These are phyloP conservation scores for Macrosteles quadrilineatus DNA, from an alignment of 1,140 invertebrate genomes.

Conservation along the genomic window DNA sequence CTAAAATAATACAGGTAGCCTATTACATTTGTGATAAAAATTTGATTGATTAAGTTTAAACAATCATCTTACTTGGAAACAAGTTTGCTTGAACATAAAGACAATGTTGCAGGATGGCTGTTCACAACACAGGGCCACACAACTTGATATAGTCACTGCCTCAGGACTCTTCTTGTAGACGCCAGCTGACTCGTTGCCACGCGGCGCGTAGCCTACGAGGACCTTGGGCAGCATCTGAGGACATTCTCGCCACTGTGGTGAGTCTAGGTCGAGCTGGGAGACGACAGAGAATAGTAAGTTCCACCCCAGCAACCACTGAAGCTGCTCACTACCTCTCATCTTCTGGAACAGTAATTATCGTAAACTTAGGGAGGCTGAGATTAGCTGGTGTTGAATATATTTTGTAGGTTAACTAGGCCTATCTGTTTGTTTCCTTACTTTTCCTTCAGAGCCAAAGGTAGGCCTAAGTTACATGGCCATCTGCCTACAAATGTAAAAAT, in stretches of 20 bases:
- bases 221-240: slow-evolving; percentile 35
- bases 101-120: slow-evolving; percentile 72
- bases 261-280: slow-evolving; percentile 23
- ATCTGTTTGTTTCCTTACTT: no score
- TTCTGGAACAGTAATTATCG: no score
- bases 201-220: slow-evolving; percentile 44
- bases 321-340: not conserved
- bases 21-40: no score
- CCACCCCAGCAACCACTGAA: slow-evolving; percentile 2
- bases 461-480: no score
- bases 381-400: no score
- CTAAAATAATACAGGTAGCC: no score
- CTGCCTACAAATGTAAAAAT: no score
- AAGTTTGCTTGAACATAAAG: slow-evolving; percentile 71
- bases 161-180: slow-evolving; percentile 59
- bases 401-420: no score
- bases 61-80: slow-evolving; percentile 63
- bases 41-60: no score
- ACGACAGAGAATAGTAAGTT: not conserved
- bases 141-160: slow-evolving; percentile 60
- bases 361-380: no score
- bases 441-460: no score
- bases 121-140: slow-evolving; percentile 71
- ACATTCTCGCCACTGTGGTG: slow-evolving; percentile 32
- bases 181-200: slow-evolving; percentile 61